Conservation (phyloP, 2,113 vertebrate genomes). For the Excalfactoria chinensis region DNA sequence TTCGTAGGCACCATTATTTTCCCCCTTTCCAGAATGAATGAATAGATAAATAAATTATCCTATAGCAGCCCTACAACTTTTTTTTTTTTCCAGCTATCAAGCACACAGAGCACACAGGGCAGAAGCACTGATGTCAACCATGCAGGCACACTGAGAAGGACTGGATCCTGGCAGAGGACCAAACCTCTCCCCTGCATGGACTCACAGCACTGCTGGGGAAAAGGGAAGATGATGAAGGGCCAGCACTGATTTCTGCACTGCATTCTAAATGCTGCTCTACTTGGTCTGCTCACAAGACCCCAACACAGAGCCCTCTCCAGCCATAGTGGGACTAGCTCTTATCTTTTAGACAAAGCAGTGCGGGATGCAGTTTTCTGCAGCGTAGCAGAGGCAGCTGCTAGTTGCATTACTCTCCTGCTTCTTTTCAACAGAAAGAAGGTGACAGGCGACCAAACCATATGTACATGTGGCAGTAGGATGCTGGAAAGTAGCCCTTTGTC, state of each 20-base stretch:
- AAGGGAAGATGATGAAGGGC: background rate
- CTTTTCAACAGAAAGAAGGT: background rate
- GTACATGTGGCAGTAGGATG: background rate
- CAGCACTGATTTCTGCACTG: accelerated
- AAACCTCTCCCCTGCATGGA: background rate
- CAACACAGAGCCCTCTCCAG: background rate
- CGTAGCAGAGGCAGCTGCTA: background rate
- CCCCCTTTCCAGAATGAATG: background rate
- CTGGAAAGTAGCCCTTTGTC: too few species aligned
- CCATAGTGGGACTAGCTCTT: background rate
- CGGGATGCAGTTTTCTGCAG: background rate
- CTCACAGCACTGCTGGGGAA: accelerated
- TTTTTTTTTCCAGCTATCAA: background rate
- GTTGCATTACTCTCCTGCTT: background rate
- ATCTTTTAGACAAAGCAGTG: background rate
- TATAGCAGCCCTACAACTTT: background rate
- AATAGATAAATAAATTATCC: background rate
- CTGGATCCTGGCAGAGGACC: background rate
- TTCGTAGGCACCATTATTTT: background rate
- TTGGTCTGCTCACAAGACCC: accelerated
- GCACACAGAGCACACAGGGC: accelerated
- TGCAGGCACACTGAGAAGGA: background rate
- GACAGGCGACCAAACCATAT: background rate
- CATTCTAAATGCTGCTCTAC: background rate
- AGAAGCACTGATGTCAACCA: background rate